Evolutionary conservation across 2,797 vertebrate genomes (phyloP).

Genomic region (Otolemur crassicaudatus): DNA sequence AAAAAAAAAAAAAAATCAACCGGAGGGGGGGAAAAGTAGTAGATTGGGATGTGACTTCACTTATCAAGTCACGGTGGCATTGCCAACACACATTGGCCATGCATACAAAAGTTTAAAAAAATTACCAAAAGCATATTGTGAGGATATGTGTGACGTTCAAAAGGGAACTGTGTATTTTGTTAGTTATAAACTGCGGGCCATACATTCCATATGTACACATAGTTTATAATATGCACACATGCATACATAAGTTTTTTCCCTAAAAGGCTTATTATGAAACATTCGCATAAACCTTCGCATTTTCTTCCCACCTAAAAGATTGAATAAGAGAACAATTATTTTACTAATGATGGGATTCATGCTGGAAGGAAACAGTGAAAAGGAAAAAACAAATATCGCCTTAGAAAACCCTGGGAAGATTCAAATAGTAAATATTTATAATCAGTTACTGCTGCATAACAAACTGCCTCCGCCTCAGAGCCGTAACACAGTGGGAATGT

Average conservation of each 20-base stretch:
- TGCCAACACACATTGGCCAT: not conserved
- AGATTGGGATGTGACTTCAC: slow-evolving; percentile 12
- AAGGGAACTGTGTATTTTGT: not conserved
- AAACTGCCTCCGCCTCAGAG: not conserved
- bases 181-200: slow-evolving; percentile 26
- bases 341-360: not conserved
- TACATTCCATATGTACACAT: not conserved
- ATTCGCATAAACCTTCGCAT: not conserved
- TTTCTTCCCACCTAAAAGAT: not conserved
- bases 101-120: not conserved
- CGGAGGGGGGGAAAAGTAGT: not conserved
- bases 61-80: not conserved
- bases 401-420: not conserved
- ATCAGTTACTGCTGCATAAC: not conserved
- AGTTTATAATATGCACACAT: not conserved
- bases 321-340: not conserved
- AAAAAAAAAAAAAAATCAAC: not conserved
- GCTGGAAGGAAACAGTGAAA: not conserved
- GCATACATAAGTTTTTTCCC: not conserved
- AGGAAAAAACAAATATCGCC: not conserved
- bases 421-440: slow-evolving; percentile 16
- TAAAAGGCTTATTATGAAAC: slow-evolving; percentile 8
- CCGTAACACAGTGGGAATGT: not conserved
- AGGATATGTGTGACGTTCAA: not conserved
- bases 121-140: not conserved